These are phyloP conservation scores for Lycocerus yunnanus DNA, from an alignment of 2,888 invertebrate genomes.

Conservation along the genomic window DNA sequence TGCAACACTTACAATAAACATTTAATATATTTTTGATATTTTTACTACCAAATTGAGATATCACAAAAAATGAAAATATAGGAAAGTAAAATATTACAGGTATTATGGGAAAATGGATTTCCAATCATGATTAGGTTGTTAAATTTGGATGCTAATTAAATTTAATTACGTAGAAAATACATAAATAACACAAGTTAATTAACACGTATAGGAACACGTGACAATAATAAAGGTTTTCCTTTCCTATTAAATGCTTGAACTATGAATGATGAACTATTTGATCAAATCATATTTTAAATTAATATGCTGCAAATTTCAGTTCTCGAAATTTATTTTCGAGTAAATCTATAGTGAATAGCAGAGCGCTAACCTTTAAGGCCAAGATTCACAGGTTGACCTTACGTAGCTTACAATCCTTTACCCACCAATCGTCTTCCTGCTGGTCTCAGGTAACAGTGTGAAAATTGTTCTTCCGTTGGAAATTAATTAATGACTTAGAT, in stretches of 20 bases:
- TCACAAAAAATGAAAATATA: background rate
- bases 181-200: background rate
- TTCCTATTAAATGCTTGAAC: background rate
- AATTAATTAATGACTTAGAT: no score
- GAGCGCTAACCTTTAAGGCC: no score
- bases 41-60: background rate
- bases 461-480: no score
- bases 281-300: background rate
- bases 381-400: no score
- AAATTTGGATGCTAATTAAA: background rate
- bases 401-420: no score
- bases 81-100: background rate
- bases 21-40: background rate
- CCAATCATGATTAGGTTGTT: background rate
- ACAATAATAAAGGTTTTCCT: background rate
- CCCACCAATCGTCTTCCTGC: no score
- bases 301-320: background rate
- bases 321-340: background rate
- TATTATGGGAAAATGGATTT: background rate
- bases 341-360: no score
- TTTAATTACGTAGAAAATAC: background rate
- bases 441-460: no score
- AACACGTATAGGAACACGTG: background rate
- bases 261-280: background rate
- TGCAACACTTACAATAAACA: background rate